Evolutionary conservation across 2,113 vertebrate species (phyloP).

Genomic region (Chionomys nivalis): DNA sequence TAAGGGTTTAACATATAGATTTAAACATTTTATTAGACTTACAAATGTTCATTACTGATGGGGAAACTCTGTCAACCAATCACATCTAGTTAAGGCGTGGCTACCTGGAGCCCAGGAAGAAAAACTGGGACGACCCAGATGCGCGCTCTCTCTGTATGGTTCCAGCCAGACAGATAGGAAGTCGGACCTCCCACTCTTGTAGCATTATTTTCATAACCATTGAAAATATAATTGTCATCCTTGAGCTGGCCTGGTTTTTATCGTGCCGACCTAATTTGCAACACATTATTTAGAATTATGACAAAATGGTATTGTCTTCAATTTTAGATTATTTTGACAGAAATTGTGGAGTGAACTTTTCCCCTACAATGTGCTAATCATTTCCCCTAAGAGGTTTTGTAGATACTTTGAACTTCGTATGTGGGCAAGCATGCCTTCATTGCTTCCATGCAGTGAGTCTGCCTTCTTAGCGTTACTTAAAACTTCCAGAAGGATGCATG

Average conservation of each 20-base stretch:
- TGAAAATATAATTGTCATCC: no score
- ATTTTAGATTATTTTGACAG: conserved; percentile 9
- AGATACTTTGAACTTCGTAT: conserved; percentile 2
- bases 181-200: no score
- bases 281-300: not conserved
- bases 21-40: not conserved
- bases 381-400: not conserved
- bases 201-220: no score
- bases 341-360: conserved; percentile 21
- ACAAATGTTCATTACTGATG: not conserved
- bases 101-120: no score
- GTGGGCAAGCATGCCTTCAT: not conserved
- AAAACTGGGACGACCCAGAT: no score
- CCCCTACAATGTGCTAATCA: not conserved
- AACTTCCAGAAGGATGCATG: not conserved
- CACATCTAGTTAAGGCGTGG: no score
- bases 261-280: no score
- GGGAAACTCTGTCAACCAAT: no score
- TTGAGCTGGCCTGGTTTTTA: no score
- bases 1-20: not conserved
- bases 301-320: not conserved
- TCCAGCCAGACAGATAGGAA: no score
- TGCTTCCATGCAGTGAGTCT: not conserved
- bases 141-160: no score
- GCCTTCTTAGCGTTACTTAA: not conserved